Evolutionary conservation across 2,797 vertebrate species (phyloP).

Genomic region (Tapera naevia): DNA sequence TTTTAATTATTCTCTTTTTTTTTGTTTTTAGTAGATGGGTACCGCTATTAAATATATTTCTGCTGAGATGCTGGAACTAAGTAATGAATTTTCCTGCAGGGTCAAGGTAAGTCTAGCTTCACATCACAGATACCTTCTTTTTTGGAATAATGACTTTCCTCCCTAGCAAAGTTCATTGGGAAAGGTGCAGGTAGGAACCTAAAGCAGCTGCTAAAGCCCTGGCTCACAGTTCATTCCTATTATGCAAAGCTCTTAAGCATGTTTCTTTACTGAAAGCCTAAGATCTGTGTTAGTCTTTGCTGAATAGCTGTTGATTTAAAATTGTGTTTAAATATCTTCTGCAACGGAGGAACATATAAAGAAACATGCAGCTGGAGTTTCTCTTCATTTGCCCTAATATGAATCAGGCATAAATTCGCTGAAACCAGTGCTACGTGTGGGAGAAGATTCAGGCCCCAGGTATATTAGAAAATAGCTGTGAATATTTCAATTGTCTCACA

Average conservation of each 20-base stretch:
- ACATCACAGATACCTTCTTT: background rate
- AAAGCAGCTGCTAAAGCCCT: background rate
- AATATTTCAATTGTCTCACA: background rate
- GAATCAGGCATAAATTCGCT: background rate
- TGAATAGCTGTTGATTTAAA: conserved; percentile 17
- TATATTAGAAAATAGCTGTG: background rate
- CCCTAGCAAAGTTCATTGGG: background rate
- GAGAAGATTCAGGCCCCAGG: background rate
- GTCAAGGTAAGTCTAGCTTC: background rate
- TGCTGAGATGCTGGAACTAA: background rate
- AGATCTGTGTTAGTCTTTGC: background rate
- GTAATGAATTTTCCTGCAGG: background rate
- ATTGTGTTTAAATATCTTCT: background rate
- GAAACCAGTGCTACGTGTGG: background rate
- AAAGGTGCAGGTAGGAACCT: background rate
- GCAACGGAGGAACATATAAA: background rate
- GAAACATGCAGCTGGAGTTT: background rate
- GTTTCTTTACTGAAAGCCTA: background rate
- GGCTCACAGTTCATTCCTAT: background rate
- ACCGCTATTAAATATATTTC: background rate
- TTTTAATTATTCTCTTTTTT: background rate
- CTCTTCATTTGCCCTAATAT: background rate
- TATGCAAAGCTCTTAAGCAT: conserved; percentile 5
- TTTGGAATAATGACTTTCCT: background rate
- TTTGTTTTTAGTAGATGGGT: background rate